Conservation (phyloP, 2,888 invertebrate genomes). For the Branchipolynoe longqiensis region DNA sequence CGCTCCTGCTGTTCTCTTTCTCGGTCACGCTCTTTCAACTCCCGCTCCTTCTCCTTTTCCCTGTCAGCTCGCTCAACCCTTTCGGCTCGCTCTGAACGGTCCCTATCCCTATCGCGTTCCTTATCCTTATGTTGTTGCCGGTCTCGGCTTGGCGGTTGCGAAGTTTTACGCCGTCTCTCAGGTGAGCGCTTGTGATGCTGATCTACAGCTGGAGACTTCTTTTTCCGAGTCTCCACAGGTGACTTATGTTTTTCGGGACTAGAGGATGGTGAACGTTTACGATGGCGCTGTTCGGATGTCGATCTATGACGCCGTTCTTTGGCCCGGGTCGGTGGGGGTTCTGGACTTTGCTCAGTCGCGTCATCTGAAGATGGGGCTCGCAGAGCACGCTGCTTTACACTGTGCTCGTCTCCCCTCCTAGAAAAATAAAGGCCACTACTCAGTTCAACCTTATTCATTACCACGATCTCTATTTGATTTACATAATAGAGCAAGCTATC, state of each 20-base stretch:
- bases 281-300: not conserved
- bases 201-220: constrained; percentile 7
- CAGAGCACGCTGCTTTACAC: not conserved
- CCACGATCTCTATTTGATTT: not conserved
- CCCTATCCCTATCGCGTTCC: constrained; percentile 31
- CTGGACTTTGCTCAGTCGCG: constrained; percentile 13
- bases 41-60: constrained; percentile 21
- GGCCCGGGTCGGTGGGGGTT: not conserved
- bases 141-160: not conserved
- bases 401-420: constrained; percentile 28
- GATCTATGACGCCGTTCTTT: constrained; percentile 1
- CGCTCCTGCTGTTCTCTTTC: constrained; percentile 40
- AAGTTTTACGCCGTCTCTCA: constrained; percentile 3
- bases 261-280: constrained; percentile 26
- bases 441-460: not conserved
- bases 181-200: constrained; percentile 45
- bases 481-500: too few species aligned
- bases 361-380: constrained; percentile 34
- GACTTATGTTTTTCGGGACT: constrained; percentile 24
- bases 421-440: not conserved
- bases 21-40: constrained; percentile 45
- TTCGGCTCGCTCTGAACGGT: not conserved
- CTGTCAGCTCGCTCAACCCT: not conserved
- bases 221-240: not conserved
- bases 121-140: not conserved